These are phyloP conservation scores for Pristiophorus japonicus DNA, from an alignment of 2,113 vertebrate genomes.

Conservation along the genomic window DNA sequence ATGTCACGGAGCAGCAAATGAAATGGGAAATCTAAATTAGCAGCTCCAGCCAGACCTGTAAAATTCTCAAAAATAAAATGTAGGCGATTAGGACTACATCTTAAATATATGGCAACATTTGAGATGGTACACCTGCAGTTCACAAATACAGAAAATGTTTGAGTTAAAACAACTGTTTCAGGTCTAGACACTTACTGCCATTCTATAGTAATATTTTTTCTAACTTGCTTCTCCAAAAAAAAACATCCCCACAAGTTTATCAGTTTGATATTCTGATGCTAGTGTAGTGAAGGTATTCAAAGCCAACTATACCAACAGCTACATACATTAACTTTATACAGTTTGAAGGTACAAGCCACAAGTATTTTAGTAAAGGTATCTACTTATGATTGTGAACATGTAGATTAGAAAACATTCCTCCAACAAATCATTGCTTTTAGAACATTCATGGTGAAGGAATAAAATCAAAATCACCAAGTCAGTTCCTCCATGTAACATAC, in stretches of 20 bases:
- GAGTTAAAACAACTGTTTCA: background rate
- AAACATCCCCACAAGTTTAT: background rate
- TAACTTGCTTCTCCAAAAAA: background rate
- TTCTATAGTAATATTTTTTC: background rate
- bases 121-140: background rate
- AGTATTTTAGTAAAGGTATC: background rate
- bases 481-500: background rate
- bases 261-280: background rate
- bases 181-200: background rate
- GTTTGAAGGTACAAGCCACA: background rate
- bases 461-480: background rate
- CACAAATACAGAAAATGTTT: background rate
- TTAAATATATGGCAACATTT: background rate
- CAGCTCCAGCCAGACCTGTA: no score
- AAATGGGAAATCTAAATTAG: no score
- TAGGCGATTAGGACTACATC: no score
- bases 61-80: no score
- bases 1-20: no score
- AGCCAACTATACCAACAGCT: background rate
- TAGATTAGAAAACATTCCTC: background rate
- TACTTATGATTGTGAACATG: background rate
- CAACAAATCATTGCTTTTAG: background rate
- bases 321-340: background rate
- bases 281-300: background rate
- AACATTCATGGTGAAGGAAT: background rate